A percentile compares a stretch with the other conserved stretches of the same genome.
These are phyloP conservation scores for Motacilla alba DNA, from an alignment of 2,113 vertebrate species.

Conservation along the genomic window DNA sequence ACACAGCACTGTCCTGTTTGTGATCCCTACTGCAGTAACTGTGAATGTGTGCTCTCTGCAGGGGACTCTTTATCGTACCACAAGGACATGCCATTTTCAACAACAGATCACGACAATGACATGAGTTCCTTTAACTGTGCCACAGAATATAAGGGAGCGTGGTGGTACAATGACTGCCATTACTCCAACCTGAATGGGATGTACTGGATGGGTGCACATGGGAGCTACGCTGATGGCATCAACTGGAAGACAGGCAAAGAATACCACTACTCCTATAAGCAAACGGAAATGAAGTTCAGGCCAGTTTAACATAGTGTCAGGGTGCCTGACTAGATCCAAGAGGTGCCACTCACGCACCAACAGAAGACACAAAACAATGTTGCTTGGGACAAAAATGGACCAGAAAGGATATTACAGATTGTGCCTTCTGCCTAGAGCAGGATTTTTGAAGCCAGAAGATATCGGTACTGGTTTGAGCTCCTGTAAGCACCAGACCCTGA, in stretches of 20 bases:
- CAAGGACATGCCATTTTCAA: constrained; percentile 14
- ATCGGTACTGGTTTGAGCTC: neutral
- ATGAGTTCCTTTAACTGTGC: neutral
- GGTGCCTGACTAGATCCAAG: neutral
- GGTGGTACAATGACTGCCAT: constrained; percentile 40
- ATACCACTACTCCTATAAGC: constrained; percentile 42
- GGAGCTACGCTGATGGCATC: constrained; percentile 42
- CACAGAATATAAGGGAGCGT: neutral
- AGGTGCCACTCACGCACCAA: neutral
- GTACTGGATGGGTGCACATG: neutral
- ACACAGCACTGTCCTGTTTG: neutral
- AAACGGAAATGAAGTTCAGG: constrained; percentile 51
- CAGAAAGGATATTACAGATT: neutral
- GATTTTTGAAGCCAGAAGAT: neutral
- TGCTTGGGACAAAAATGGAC: neutral
- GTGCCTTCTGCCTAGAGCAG: neutral
- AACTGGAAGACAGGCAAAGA: constrained; percentile 40
- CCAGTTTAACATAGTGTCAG: neutral
- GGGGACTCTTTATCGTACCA: constrained; percentile 25
- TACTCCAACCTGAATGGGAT: constrained; percentile 21
- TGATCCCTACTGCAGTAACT: neutral
- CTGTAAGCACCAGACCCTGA: neutral
- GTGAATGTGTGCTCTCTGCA: neutral
- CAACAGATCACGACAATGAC: constrained; percentile 26
- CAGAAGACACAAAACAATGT: neutral